These are phyloP conservation scores for Coracias cyanogaster DNA, from an alignment of 2,797 vertebrate species.

Conservation along the genomic window DNA sequence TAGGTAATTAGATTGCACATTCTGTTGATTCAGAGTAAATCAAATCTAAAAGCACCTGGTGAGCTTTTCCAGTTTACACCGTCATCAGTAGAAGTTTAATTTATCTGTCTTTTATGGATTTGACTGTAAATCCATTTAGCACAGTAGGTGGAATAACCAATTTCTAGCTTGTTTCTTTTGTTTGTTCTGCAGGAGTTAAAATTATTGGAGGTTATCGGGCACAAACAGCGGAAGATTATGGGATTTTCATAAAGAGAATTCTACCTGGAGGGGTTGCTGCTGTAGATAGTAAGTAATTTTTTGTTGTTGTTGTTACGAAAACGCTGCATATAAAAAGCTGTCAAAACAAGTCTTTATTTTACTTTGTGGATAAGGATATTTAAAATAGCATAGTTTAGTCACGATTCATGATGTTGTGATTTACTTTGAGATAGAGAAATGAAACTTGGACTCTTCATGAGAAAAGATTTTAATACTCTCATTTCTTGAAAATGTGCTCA, in stretches of 20 bases:
- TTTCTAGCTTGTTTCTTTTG: background rate
- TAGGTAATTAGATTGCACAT: slow-evolving; percentile 77
- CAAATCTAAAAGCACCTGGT: background rate
- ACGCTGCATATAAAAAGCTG: background rate
- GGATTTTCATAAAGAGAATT: slow-evolving; percentile 89
- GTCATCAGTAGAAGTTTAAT: background rate
- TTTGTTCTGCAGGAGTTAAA: slow-evolving; percentile 83
- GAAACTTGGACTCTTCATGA: background rate
- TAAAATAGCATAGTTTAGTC: background rate
- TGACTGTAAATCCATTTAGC: background rate
- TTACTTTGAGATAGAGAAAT: background rate
- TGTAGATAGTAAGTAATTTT: slow-evolving; percentile 79
- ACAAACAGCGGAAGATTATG: slow-evolving; percentile 86
- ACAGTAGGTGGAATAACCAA: background rate
- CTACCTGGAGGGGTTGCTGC: slow-evolving; percentile 84
- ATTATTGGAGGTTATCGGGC: slow-evolving; percentile 87
- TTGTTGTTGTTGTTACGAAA: background rate
- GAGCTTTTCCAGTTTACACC: background rate
- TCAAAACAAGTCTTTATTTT: background rate
- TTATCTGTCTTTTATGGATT: background rate
- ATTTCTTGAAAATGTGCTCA: background rate
- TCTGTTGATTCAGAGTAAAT: background rate
- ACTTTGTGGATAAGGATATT: background rate
- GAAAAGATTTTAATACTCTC: background rate
- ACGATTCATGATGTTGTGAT: background rate